These are phyloP conservation scores for Sebastolobus altivelis DNA, from an alignment of 2,797 vertebrate genomes.

Conservation along the genomic window DNA sequence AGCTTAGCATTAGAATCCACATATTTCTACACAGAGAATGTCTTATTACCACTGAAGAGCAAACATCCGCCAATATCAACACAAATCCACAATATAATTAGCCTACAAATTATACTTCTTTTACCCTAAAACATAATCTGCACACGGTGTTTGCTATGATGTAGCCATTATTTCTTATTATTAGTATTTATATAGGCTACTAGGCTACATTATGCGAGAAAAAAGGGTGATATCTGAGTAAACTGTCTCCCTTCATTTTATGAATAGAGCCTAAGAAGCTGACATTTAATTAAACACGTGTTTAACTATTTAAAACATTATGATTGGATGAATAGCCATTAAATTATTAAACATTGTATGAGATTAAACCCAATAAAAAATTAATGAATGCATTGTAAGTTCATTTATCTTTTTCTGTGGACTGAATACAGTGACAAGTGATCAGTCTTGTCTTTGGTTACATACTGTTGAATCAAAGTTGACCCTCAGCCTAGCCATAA, in stretches of 20 bases:
- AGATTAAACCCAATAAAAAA: conserved; percentile 18
- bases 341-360: not conserved
- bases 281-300: not conserved
- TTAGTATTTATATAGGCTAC: not conserved
- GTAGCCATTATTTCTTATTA: not conserved
- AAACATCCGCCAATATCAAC: not conserved
- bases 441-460: conserved; percentile 1
- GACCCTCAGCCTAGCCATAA: not conserved
- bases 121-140: not conserved
- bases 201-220: not conserved
- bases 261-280: not conserved
- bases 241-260: not conserved
- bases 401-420: not conserved
- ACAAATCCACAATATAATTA: not conserved
- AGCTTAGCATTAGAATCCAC: not conserved
- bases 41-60: not conserved
- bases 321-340: not conserved
- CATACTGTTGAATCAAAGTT: conserved; percentile 7
- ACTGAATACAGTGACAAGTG: not conserved
- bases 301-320: conserved; percentile 36
- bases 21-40: not conserved
- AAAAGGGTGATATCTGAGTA: not conserved
- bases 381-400: not conserved
- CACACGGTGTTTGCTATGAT: not conserved
- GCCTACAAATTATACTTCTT: not conserved